phyloP scores from a whole-genome alignment of 2,888 invertebrate genomes.

The Mimachlamys varia region DNA sequence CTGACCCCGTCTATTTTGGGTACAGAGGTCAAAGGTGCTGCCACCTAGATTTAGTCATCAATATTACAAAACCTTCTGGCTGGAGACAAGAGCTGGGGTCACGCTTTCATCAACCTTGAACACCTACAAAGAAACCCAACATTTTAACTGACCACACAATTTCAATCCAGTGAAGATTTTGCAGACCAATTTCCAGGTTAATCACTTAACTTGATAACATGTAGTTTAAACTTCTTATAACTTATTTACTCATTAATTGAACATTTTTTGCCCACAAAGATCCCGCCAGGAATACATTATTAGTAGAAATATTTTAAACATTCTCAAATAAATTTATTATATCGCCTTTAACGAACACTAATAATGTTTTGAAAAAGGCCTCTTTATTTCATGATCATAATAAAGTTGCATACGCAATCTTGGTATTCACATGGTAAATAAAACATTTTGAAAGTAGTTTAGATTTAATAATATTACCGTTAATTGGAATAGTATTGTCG shows the following conservation, averaged over 20 bases:
- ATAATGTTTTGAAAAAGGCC: no score
- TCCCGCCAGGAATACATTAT: background rate
- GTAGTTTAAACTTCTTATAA: no score
- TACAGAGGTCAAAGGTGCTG: background rate
- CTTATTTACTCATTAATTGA: background rate
- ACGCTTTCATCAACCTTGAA: background rate
- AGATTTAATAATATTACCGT: no score
- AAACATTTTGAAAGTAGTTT: no score
- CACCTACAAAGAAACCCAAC: background rate
- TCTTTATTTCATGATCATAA: no score
- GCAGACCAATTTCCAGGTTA: background rate
- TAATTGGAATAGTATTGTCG: no score
- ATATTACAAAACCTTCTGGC: background rate
- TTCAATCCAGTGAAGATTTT: background rate
- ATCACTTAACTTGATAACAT: background rate
- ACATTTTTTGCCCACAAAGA: background rate
- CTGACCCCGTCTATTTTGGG: background rate
- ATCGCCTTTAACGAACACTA: no score
- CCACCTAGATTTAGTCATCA: background rate
- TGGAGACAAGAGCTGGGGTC: background rate
- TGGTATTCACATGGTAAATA: no score
- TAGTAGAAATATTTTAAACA: no score
- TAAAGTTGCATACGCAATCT: no score
- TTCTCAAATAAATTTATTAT: no score
- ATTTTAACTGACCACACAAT: conserved; percentile 14